Conservation (phyloP, 2,797 vertebrate species). For the Synaphobranchus kaupii region DNA sequence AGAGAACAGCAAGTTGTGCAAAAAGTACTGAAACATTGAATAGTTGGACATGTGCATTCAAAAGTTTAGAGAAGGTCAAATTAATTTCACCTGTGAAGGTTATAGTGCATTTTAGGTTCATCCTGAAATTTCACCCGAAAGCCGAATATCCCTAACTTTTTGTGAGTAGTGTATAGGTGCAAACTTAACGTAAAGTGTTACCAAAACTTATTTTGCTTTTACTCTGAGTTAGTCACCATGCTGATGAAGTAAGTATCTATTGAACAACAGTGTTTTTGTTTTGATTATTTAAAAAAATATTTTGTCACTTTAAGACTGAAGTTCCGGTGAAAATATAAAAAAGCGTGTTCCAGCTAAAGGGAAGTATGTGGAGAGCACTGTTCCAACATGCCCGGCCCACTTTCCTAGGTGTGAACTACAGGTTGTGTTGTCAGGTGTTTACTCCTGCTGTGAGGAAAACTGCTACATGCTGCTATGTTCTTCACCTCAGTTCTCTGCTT, state of each 20-base stretch:
- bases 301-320: slow-evolving; percentile 45
- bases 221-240: background rate
- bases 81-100: too few relatives aligned
- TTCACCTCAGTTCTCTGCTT: background rate
- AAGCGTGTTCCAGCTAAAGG: slow-evolving; percentile 67
- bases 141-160: too few relatives aligned
- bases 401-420: slow-evolving; percentile 47
- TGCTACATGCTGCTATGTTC: background rate
- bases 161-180: too few relatives aligned
- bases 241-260: background rate
- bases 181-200: too few relatives aligned
- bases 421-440: slow-evolving; percentile 14
- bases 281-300: slow-evolving; percentile 43
- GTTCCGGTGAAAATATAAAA: slow-evolving; percentile 50
- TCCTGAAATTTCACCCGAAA: too few relatives aligned
- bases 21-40: too few relatives aligned
- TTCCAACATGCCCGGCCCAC: slow-evolving; percentile 66
- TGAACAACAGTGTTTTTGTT: background rate
- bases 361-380: slow-evolving; percentile 68
- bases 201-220: background rate
- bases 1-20: too few relatives aligned
- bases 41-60: too few relatives aligned
- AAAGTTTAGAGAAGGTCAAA: too few relatives aligned
- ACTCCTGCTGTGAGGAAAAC: background rate
- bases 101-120: too few relatives aligned